Evolutionary conservation across 2,888 invertebrate species (phyloP), one percentile per base, ranked within the genome.

Genomic region (Cheilosia variabilis): DNA sequence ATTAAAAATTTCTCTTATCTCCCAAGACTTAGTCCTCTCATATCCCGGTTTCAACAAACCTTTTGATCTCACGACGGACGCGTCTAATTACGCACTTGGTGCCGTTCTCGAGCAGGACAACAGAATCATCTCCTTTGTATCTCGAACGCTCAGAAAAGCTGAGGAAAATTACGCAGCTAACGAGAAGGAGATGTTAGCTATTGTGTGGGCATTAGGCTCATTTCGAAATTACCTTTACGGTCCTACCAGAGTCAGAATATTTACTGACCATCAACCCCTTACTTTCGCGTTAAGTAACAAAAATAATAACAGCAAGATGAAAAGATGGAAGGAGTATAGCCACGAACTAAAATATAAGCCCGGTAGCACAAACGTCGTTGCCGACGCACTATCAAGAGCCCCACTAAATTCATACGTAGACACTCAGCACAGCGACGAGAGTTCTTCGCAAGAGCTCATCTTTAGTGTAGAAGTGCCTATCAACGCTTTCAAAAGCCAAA

Each of bases 241-340:
- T 19, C 63, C 69, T 2, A 41, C 45, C 13, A 84, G 71, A 65
- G 22, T 87, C n/a, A 77, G 77, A 50, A 84, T 87, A 13, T 68
- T 55, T 57, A 87, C 86, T 6, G 31, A 34, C 34, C 34, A 34
- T 34, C 34, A 34, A 34, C 34, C 34, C 2, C 34, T 34, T 34
- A 87, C 73, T 4, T 77, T 73, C n/a, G 87, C 83, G 0, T 10
- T 87, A 4, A 87, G 71, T 43, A 83, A 78, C 24, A 83, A 80
- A 52, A 87, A 87, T 17, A 65, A 50, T n/a, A 68, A 75, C 27
- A n/a, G 50, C 5, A 80, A 81, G 47, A 52, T 77, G 31, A 87
- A 83, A 71, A 37, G 77, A 34, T 87, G 84, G 80, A 81, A 84
- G 62, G 60, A 87, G 24, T 86, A 78, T 24, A 72, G 80, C 24